These are phyloP conservation scores for Coracias cyanogaster DNA, from an alignment of 2,797 vertebrate species.

Conservation along the genomic window DNA sequence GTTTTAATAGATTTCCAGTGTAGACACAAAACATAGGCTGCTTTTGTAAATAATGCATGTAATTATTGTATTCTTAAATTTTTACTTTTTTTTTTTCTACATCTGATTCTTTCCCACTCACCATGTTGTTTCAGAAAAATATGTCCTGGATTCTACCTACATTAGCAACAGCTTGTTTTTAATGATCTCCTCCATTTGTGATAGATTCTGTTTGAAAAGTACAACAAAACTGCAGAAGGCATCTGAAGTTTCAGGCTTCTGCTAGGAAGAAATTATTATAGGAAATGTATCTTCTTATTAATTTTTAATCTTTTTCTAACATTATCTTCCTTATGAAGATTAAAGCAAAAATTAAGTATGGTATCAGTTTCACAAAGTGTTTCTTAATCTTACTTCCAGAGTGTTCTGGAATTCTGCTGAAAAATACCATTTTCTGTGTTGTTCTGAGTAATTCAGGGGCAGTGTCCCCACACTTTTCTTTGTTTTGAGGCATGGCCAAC, in stretches of 20 bases:
- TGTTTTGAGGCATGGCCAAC: background rate
- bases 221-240: background rate
- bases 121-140: background rate
- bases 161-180: background rate
- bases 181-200: background rate
- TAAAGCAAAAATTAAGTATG: slow-evolving; percentile 18
- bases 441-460: background rate
- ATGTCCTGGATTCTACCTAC: background rate
- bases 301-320: slow-evolving; percentile 41
- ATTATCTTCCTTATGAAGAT: slow-evolving; percentile 32
- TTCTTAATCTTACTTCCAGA: slow-evolving; percentile 18
- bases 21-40: background rate
- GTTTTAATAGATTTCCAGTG: background rate
- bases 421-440: background rate
- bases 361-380: background rate
- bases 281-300: background rate
- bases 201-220: slow-evolving; percentile 8
- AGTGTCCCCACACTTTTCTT: background rate
- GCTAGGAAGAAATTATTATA: background rate
- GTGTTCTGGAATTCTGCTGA: background rate
- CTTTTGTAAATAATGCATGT: background rate
- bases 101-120: background rate
- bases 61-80: background rate
- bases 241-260: slow-evolving; percentile 14
- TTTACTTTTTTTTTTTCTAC: background rate